Percentiles rank a stretch among this genome's conserved stretches.
Conservation (phyloP, 2,113 vertebrate species). For the Sylvietta virens region DNA sequence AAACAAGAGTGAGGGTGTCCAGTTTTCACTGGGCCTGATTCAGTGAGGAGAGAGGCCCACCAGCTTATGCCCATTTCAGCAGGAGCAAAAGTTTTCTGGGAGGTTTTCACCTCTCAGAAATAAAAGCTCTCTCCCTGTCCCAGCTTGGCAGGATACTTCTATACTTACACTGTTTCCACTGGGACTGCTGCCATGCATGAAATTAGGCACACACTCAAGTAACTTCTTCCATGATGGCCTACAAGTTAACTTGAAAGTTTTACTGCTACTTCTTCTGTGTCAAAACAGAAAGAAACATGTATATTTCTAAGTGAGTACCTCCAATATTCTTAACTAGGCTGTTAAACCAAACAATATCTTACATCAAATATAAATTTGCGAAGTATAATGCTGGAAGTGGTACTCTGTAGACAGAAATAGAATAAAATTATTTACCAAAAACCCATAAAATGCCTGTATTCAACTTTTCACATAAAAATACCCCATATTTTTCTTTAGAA, state of each 20-base stretch:
- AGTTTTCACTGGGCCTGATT: not conserved
- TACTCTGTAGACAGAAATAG: slow-evolving; percentile 24
- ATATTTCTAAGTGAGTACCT: slow-evolving; percentile 5
- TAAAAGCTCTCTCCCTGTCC: not conserved
- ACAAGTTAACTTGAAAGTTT: not conserved
- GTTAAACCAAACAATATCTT: slow-evolving; percentile 23
- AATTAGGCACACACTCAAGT: not conserved
- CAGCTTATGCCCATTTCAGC: not conserved
- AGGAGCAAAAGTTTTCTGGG: not conserved
- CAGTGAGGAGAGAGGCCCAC: not conserved
- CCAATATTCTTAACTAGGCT: not conserved
- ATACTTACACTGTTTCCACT: not conserved
- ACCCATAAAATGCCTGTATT: slow-evolving; percentile 29
- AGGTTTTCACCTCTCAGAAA: not conserved
- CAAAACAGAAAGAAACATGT: not conserved
- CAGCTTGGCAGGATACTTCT: not conserved
- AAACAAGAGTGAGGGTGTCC: not conserved
- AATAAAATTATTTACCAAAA: slow-evolving; percentile 46
- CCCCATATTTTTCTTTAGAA: slow-evolving; percentile 63
- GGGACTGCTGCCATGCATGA: not conserved
- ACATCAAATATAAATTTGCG: not conserved
- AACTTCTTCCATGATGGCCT: not conserved
- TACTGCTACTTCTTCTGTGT: not conserved
- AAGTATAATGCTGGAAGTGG: not conserved
- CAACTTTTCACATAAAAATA: slow-evolving; percentile 51